phyloP scores from a whole-genome alignment of 64 coral and sea anemone genomes.

The Actinia equina region DNA sequence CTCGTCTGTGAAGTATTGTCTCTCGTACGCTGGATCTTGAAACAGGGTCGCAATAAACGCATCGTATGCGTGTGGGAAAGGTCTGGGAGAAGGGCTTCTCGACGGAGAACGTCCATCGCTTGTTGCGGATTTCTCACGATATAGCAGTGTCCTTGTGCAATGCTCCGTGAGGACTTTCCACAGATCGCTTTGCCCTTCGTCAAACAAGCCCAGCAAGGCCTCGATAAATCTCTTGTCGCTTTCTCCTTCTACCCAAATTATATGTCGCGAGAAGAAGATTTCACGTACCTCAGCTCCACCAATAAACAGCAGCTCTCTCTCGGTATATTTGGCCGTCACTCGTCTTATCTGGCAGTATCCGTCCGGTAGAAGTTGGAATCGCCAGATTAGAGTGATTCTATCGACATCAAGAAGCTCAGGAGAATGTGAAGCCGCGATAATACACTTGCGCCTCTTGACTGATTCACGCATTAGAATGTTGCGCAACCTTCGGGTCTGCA shows the following conservation, averaged over 20 bases:
- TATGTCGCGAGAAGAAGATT: conserved; percentile 78
- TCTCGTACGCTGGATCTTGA: conserved; percentile 68
- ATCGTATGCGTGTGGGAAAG: neutral
- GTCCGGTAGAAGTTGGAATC: conserved; percentile 75
- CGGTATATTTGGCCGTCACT: conserved; percentile 59
- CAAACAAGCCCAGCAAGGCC: conserved; percentile 74
- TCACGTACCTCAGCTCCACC: conserved; percentile 75
- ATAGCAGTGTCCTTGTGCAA: neutral
- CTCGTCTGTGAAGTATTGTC: conserved; percentile 55
- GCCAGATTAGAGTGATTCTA: conserved; percentile 76
- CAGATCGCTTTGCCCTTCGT: conserved; percentile 56
- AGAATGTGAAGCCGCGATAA: conserved; percentile 69
- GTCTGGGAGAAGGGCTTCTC: neutral
- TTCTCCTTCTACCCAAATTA: conserved; percentile 94
- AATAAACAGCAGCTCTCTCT: conserved; percentile 73
- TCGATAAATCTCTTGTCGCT: conserved; percentile 88
- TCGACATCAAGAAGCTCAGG: conserved; percentile 83
- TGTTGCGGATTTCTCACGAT: neutral
- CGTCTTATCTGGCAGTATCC: conserved; percentile 74
- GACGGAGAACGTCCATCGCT: neutral
- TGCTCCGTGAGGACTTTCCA: conserved; percentile 46
- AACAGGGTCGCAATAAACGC: conserved; percentile 56
- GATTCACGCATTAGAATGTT: conserved; percentile 92
- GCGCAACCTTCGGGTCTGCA: conserved; percentile 74
- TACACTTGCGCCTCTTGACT: conserved; percentile 65